A percentile compares a stretch with the other conserved stretches of the same genome.
Evolutionary conservation across 2,888 invertebrate species (phyloP).

Genomic region (Ophion costatus): DNA sequence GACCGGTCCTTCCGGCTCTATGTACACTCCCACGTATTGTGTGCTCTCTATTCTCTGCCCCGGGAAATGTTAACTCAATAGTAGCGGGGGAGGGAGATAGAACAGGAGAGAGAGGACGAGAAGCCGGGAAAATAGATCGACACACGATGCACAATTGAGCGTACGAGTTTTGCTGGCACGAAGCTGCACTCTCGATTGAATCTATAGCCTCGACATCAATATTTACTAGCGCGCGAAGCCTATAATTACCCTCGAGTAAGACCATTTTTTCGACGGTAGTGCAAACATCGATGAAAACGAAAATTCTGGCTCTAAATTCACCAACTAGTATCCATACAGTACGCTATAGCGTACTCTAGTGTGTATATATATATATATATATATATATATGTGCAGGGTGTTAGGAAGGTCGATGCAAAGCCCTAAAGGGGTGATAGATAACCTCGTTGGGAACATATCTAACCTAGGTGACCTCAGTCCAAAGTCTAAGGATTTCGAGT

Average conservation of each 20-base stretch:
- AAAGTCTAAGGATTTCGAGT: too few species aligned
- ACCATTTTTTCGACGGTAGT: constrained; percentile 40
- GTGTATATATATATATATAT: neutral
- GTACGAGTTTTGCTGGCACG: constrained; percentile 46
- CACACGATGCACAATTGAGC: constrained; percentile 44
- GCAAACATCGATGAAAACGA: constrained; percentile 26
- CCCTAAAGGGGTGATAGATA: too few species aligned
- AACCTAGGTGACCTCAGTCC: too few species aligned
- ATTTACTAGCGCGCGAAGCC: constrained; percentile 40
- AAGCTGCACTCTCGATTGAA: constrained; percentile 24
- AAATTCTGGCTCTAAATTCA: constrained; percentile 11
- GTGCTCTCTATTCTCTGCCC: constrained; percentile 29
- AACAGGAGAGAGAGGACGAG: constrained; percentile 14
- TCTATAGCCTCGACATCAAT: constrained; percentile 26
- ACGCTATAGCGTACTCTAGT: neutral
- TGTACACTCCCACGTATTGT: constrained; percentile 40
- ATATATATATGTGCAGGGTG: neutral
- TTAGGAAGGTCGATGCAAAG: too few species aligned
- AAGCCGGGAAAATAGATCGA: constrained; percentile 46
- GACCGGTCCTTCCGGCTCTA: constrained; percentile 38
- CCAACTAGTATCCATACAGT: neutral
- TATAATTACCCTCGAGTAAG: constrained; percentile 40
- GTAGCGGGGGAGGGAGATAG: neutral
- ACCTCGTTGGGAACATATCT: too few species aligned
- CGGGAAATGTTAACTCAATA: constrained; percentile 22